Conservation (phyloP, 2,113 vertebrate genomes). For the Bubo blakistoni region DNA sequence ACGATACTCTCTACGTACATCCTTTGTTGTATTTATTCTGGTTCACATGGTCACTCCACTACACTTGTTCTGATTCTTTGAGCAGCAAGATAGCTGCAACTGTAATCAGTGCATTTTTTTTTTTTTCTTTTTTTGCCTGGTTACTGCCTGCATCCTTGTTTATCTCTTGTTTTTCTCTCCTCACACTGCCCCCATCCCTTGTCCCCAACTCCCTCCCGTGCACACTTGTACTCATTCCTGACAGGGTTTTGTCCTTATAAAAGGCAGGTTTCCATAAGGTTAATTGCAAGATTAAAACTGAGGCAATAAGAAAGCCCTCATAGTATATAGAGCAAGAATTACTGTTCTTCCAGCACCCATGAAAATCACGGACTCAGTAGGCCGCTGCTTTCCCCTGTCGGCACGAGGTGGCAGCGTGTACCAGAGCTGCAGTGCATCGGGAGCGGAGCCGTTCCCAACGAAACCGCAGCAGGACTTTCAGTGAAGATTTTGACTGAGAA, state of each 20-base stretch:
- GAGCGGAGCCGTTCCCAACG: rapidly evolving
- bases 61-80: not conserved
- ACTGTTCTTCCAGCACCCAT: not conserved
- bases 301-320: not conserved
- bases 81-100: not conserved
- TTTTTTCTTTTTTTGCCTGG: not conserved
- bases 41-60: not conserved
- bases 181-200: rapidly evolving
- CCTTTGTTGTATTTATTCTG: not conserved
- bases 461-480: not conserved
- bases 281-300: not conserved
- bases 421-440: not conserved
- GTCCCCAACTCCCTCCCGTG: rapidly evolving
- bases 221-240: not conserved
- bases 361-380: rapidly evolving
- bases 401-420: not conserved
- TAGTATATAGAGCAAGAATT: not conserved
- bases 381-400: rapidly evolving
- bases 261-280: not conserved
- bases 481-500: not conserved
- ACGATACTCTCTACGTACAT: not conserved
- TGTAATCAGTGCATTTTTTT: not conserved
- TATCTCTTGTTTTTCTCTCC: not conserved
- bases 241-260: not conserved
- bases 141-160: not conserved